Evolutionary conservation across 2,113 vertebrate species (phyloP).

Genomic region (Theristicus caerulescens): DNA sequence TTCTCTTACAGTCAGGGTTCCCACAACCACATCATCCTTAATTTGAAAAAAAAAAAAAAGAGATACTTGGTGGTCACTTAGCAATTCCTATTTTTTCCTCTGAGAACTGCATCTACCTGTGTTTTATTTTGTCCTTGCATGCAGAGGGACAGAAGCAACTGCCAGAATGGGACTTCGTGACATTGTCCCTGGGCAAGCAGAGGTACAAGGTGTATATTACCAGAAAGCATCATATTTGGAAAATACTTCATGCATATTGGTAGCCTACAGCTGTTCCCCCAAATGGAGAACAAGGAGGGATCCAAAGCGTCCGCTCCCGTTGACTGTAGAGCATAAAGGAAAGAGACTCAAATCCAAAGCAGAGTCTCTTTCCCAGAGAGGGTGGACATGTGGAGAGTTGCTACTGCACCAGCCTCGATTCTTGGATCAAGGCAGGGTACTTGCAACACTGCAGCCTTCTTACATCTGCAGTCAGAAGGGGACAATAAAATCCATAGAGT

Average conservation of each 20-base stretch:
- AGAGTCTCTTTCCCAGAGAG: not conserved
- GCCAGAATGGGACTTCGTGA: not conserved
- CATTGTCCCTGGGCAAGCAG: not conserved
- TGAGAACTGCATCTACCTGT: not conserved
- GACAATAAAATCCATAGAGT: not conserved
- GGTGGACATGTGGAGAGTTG: not conserved
- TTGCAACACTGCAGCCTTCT: not conserved
- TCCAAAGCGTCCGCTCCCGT: rapidly evolving
- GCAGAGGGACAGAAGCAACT: not conserved
- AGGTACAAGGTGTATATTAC: not conserved
- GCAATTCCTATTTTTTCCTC: not conserved
- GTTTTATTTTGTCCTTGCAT: not conserved
- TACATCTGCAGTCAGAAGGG: not conserved
- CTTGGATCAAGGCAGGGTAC: not conserved
- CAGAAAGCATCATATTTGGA: not conserved
- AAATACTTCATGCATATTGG: not conserved
- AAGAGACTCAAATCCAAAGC: not conserved
- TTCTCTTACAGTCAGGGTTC: slow-evolving; percentile 91
- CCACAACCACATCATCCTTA: slow-evolving; percentile 94
- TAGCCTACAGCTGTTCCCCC: not conserved
- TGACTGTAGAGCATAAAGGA: not conserved
- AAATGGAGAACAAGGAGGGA: not conserved
- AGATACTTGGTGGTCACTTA: not conserved
- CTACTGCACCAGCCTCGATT: not conserved
- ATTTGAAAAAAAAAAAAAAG: not conserved